These are phyloP conservation scores for Sorex fumeus DNA, from an alignment of 2,113 vertebrate species.

Conservation along the genomic window DNA sequence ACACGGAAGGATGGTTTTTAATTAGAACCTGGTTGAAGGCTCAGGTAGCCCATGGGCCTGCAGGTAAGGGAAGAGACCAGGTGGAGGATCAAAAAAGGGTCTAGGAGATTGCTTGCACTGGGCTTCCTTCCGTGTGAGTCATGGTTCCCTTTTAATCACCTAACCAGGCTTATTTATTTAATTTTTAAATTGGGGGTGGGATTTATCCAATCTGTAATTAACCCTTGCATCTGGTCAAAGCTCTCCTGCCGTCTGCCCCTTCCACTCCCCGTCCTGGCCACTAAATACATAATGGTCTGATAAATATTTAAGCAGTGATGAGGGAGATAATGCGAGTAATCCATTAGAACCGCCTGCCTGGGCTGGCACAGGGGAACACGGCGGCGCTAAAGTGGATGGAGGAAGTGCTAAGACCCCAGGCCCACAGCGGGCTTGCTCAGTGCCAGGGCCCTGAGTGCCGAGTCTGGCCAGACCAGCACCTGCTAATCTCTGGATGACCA, in stretches of 20 bases:
- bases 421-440: constrained; percentile 79
- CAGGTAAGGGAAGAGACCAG: constrained; percentile 61
- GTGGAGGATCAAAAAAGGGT: constrained; percentile 24
- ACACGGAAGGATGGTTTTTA: constrained; percentile 82
- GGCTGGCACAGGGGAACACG: constrained; percentile 20
- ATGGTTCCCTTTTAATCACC: constrained; percentile 86
- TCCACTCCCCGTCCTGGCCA: constrained; percentile 79
- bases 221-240: constrained; percentile 87
- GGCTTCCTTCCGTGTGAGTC: constrained; percentile 88
- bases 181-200: constrained; percentile 81
- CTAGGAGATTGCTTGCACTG: constrained; percentile 75
- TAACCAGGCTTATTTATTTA: constrained; percentile 85
- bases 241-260: constrained; percentile 77
- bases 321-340: constrained; percentile 92
- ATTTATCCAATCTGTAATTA: constrained; percentile 91
- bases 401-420: constrained; percentile 87
- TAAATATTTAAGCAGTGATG: constrained; percentile 95
- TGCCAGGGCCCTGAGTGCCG: neutral
- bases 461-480: neutral
- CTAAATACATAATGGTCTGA: constrained; percentile 94
- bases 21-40: constrained; percentile 78
- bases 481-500: neutral
- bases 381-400: constrained; percentile 85
- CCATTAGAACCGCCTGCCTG: constrained; percentile 89
- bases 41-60: constrained; percentile 32